Evolutionary conservation across 2,113 vertebrate genomes (phyloP), one percentile per base, ranked within the genome.

Genomic region (Ginglymostoma cirratum): DNA sequence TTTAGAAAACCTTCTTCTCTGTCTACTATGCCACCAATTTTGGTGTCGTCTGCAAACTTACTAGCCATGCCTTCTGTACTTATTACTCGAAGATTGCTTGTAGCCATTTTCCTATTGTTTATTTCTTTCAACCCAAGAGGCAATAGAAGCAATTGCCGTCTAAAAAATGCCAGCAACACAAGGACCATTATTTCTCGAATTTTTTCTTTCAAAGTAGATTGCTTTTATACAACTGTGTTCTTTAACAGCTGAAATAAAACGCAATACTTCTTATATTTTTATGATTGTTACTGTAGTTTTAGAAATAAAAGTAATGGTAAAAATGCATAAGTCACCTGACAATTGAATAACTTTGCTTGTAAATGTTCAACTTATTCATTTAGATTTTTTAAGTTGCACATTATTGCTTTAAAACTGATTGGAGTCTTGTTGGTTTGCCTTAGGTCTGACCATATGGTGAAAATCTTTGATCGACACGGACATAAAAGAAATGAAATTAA

Each of bases 401-500:
- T 93, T 21, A 66, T 38, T 66, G 89, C n/a, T 67, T 66, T 38
- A 66, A 93, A 93, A 66, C 19, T 93, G 55, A 66, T 19, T 92
- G 52, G 61, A 38, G 89, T 38, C 61, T 93, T 90, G 14, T 96
- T 96, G 90, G 17, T 86, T 2, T 96, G 96, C 65, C 97, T 96
- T 97, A 99, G 99, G 96, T 97, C 98, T 96, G 98, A 99, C 97
- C 98, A 96, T 96, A 96, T 97, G n/a, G 98, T 99, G 96, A 99
- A 99, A 98, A 99, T 99, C 96, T 99, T 99, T 98, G 99, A 99
- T 98, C 98, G 99, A 70, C 99, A 99, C 98, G 99, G 99, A 96
- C 98, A 99, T 96, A 99, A 98, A 97, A 99, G 96, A 97, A 98
- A 99, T 97, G 98, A 99, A 97, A 97, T 99, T 96, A 98, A 76